A percentile compares a stretch with the other conserved stretches of the same genome.
These are phyloP conservation scores for Nicator chloris DNA, from an alignment of 2,113 vertebrate species.

Conservation along the genomic window DNA sequence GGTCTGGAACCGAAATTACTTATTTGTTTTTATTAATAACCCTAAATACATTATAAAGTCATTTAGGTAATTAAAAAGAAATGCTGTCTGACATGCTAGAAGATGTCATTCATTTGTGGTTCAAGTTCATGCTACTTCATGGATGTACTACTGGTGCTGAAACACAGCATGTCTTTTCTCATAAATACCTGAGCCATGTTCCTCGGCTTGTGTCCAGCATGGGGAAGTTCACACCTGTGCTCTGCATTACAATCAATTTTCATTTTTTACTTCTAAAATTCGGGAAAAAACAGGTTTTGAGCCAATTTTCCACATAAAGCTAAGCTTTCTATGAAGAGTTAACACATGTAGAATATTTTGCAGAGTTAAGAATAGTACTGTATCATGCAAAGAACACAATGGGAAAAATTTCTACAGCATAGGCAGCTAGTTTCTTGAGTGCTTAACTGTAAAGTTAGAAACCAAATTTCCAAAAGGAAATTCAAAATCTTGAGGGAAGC, in stretches of 20 bases:
- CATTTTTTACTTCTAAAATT: neutral
- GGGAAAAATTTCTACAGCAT: neutral
- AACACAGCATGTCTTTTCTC: fast-evolving
- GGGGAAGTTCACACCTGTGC: neutral
- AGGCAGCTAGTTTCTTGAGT: neutral
- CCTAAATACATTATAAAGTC: neutral
- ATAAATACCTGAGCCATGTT: neutral
- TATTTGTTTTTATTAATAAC: neutral
- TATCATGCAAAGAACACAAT: neutral
- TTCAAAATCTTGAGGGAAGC: neutral
- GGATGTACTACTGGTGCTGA: neutral
- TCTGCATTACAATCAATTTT: neutral
- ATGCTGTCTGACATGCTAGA: neutral
- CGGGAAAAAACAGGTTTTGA: fast-evolving
- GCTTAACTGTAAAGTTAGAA: neutral
- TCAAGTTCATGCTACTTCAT: neutral
- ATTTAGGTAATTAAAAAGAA: neutral
- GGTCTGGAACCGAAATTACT: neutral
- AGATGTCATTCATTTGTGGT: neutral
- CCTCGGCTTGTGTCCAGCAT: neutral
- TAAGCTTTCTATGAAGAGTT: neutral
- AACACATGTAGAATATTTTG: neutral
- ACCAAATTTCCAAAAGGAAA: neutral
- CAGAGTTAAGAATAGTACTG: neutral
- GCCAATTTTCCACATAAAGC: neutral